Evolutionary conservation across 2,888 invertebrate genomes (phyloP), one percentile per base, ranked within the genome.

Genomic region (Leucophora obtusa): DNA sequence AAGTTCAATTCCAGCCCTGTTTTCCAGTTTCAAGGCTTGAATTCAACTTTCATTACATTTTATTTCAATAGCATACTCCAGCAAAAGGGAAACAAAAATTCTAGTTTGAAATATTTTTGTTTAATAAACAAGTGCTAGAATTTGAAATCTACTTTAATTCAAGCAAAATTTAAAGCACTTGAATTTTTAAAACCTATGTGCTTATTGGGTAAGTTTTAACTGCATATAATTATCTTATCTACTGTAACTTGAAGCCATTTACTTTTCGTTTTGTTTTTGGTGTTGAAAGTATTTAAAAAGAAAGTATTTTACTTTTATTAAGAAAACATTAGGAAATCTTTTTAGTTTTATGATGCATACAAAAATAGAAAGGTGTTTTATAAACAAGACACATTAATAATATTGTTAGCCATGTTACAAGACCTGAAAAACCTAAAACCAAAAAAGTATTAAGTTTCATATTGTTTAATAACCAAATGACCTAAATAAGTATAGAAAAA

Each of bases 331-430:
- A 62, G 71, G 71, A 65, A 69, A 79, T 53, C 59, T 24, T 50
- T 38, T 51, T 58, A 63, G 1, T 53, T 77, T 60, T 76, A 75
- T 68, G 79, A 63, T 80, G 76, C 63, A 76, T 76, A 68, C 56
- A 33, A 76, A 80, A 81, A 81, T 63, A 76, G 80, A 76, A 81
- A 81, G 80, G 80, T 69, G 63, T 73, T 69, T 72, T 65, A 47
- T 65, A 65, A 62, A 62, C 72, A 58, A 76, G 53, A 77, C 66
- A 77, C 71, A 71, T 56, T 35, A 71, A 65, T 58, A 35, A 53
- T 60, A 47, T 58, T 65, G n/a, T 60, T 54, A 60, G 47, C 53
- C 70, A 77, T 58, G 76, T 65, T 60, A 66, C 18, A 63, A 65
- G 24, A 50, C 38, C 43, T 53, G 53, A 9, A 43, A 33, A 51